Base-by-base conservation (phyloP, 2,888 invertebrate species). In the Automeris io region DNA sequence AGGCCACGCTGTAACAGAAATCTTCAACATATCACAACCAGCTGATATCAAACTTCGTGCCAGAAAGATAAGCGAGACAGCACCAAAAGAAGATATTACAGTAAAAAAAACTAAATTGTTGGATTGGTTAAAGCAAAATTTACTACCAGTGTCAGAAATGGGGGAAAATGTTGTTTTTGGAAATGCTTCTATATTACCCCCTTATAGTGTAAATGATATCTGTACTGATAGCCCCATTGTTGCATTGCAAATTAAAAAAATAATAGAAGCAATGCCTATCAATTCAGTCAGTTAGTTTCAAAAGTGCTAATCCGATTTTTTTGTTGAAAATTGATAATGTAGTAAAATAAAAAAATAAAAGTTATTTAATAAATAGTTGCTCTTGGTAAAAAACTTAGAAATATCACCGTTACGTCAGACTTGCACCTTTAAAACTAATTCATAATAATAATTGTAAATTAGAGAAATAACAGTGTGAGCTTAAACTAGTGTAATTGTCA, bases 181-280 rank as follows among this genome's bases (percentile, higher is more conserved):
- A 2, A 70, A 67, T 67, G 71, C 71, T 1, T 57, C 52, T 36
- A 45, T 85, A 40, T 43, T 85, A 32, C 70, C 76, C 18, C 83
- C 85, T 1, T 85, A 82, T 31, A 58, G 45, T 43, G 47, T 54
- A 13, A 51, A 46, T 26, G 70, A 78, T 54, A 68, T 85, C 42
- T 77, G 74, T 56, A 71, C 82, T 9, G 72, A 74, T 11, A 85
- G 74, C 48, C 66, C 78, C 24, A 64, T 78, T 23, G 64, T 83
- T 16, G 71, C 70, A 8, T 54, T 69, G 46, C 77, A 75, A 54
- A 64, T 82, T 37, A 72, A 52, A 43, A 35, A 25, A 35, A 25
- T 35, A 8, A 35, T 35, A 7, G 18, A 5, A 18, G n/a, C 29
- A 16, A 29, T 29, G 29, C 29, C 29, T n/a, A n/a, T n/a, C n/a